A percentile compares a stretch with the other conserved stretches of the same genome.
Conservation (phyloP, 2,888 invertebrate genomes). For the Synanthedon formicaeformis region DNA sequence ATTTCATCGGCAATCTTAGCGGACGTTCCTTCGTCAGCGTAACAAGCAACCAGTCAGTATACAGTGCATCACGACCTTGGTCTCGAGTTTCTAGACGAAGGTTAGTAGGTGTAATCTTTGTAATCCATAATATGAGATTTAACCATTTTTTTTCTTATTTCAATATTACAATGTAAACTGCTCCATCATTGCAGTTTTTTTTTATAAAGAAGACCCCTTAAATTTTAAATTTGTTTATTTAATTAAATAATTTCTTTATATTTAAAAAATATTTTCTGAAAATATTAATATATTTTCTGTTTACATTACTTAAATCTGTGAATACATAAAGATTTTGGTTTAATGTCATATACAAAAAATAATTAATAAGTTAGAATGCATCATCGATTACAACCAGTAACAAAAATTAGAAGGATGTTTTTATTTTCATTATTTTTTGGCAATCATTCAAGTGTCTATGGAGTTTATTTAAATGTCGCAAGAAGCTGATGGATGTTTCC, state of each 20-base stretch:
- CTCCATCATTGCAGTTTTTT: background rate
- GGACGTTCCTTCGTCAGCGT: conserved; percentile 72
- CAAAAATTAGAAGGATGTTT: too few relatives aligned
- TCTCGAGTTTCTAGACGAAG: conserved; percentile 75
- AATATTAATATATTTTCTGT: background rate
- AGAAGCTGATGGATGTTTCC: too few relatives aligned
- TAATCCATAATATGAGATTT: conserved; percentile 19
- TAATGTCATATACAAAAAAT: too few relatives aligned
- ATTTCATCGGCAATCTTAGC: conserved; percentile 72
- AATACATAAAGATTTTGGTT: too few relatives aligned
- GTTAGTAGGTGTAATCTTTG: conserved; percentile 46
- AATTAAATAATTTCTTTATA: background rate
- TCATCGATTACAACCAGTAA: too few relatives aligned
- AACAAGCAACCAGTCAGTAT: conserved; percentile 71
- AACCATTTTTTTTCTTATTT: background rate
- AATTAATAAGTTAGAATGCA: too few relatives aligned
- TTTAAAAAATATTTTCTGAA: too few relatives aligned
- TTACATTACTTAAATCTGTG: too few relatives aligned
- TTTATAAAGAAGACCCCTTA: background rate
- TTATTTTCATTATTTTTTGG: too few relatives aligned
- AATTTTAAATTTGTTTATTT: background rate
- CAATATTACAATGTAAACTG: too few relatives aligned
- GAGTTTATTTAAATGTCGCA: too few relatives aligned
- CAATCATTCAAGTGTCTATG: too few relatives aligned
- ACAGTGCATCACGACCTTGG: conserved; percentile 75